These are phyloP conservation scores for Drosophila kanapiae DNA, from an alignment of 1,140 invertebrate genomes.

Conservation along the genomic window DNA sequence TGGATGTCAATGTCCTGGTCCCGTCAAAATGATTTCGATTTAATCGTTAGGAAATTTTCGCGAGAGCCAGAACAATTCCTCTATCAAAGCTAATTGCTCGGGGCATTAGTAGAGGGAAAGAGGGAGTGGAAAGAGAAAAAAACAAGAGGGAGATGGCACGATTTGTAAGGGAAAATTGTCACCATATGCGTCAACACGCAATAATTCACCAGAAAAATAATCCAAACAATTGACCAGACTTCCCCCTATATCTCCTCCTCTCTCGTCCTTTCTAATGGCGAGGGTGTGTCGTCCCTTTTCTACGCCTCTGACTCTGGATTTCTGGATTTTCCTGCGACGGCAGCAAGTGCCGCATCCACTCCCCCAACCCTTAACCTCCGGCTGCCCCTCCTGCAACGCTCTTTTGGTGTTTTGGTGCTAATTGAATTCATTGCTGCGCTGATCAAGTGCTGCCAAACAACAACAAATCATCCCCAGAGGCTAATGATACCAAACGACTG, in stretches of 20 bases:
- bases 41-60: conserved; percentile 80
- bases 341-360: conserved; percentile 62
- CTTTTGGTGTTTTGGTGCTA: conserved; percentile 81
- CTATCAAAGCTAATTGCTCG: conserved; percentile 78
- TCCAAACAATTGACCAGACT: conserved; percentile 85
- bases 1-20: conserved; percentile 40
- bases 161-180: conserved; percentile 77
- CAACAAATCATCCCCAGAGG: conserved; percentile 83
- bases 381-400: conserved; percentile 29
- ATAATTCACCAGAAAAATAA: conserved; percentile 86
- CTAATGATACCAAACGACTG: conserved; percentile 79
- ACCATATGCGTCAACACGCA: conserved; percentile 86
- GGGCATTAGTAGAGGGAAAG: conserved; percentile 31
- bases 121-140: neutral
- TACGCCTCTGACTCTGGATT: conserved; percentile 26
- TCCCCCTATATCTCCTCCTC: conserved; percentile 27
- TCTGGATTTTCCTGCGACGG: conserved; percentile 37
- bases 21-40: conserved; percentile 77
- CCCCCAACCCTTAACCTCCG: conserved; percentile 9
- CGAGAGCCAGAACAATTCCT: conserved; percentile 68
- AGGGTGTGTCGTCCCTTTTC: conserved; percentile 70
- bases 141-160: conserved; percentile 22
- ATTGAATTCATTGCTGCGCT: conserved; percentile 84
- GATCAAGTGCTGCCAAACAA: conserved; percentile 84
- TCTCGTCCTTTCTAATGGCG: conserved; percentile 58